Conservation (phyloP, 2,888 invertebrate genomes). For the Dascillus cervinus region DNA sequence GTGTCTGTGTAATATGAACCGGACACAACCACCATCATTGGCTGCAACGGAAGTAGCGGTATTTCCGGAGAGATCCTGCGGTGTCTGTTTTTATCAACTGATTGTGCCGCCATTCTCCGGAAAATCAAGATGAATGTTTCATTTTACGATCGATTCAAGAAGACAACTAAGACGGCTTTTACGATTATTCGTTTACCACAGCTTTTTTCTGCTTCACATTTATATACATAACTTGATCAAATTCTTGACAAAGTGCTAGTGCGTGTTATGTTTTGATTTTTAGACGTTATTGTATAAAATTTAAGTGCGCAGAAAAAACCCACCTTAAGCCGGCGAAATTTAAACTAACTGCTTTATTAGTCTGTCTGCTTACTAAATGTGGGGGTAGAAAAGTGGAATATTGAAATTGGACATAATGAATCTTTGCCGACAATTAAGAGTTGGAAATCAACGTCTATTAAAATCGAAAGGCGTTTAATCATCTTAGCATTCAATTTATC, state of each 20-base stretch:
- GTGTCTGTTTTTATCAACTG: conserved; percentile 30
- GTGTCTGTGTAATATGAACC: conserved; percentile 30
- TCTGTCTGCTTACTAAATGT: too few species aligned
- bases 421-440: too few species aligned
- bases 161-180: conserved; percentile 22
- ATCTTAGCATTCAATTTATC: too few species aligned
- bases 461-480: too few species aligned
- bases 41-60: conserved; percentile 28
- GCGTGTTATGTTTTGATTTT: too few species aligned
- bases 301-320: too few species aligned
- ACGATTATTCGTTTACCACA: conserved; percentile 27
- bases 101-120: conserved; percentile 24
- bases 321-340: too few species aligned
- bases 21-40: conserved; percentile 30
- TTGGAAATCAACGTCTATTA: too few species aligned
- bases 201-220: conserved; percentile 15
- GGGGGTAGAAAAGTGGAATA: too few species aligned
- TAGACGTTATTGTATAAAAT: too few species aligned
- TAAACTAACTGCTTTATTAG: too few species aligned
- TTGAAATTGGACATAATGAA: too few species aligned
- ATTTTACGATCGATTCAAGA: conserved; percentile 20
- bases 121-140: conserved; percentile 33
- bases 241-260: conserved; percentile 17
- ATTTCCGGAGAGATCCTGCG: conserved; percentile 28
- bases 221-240: conserved; percentile 21